Base-by-base conservation (phyloP, 2,113 vertebrate genomes). In the Rhegmatorhina hoffmannsi region DNA sequence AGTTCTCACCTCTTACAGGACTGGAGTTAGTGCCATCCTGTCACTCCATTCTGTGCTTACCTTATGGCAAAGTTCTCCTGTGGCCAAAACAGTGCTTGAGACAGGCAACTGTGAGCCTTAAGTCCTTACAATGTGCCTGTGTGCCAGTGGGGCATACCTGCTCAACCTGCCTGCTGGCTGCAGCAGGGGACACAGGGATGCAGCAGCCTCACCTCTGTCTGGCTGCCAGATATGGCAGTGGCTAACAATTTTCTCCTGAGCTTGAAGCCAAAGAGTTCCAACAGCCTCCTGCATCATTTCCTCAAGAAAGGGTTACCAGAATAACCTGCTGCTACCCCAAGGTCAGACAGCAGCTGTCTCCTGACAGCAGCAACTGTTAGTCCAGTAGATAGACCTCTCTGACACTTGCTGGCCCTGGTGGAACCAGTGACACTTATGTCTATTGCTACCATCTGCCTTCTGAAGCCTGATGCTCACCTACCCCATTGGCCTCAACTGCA, bases 11-110 rank as follows among this genome's bases (percentile, higher is more conserved):
- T 67, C n/a, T 46, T 12, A 19, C 53, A 59, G 38, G 15, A 24
- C 36, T 60, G 38, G 19, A 67, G 52, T 52, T 29, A 52, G 12
- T 24, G 16, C 24, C 46, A 82, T 53, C 29, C 24, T 60, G 6
- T 53, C 49, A 6, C 24, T 68, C 13, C 3, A 17, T 53, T 75
- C 28, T 82, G 28, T 53, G 28, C 9, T 82, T 82, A 68, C 38
- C 7, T 60, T n/a, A 26, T 25, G 11, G 11, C 8, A 68, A 53
- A 40, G 24, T n/a, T 11, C 38, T 66, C 44, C 18, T 0, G 0
- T 50, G 44, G 17, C 50, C 36, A 46, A 25, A 60, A 53, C 44
- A 82, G 10, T 25, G 13, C 17, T 67, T 36, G 33, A 66, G 18
- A 53, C 8, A n/a, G 28, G 69, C 33, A 59, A 20, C 28, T n/a